Base-by-base conservation (phyloP, 2,113 vertebrate species). In the Sardina pilchardus region DNA sequence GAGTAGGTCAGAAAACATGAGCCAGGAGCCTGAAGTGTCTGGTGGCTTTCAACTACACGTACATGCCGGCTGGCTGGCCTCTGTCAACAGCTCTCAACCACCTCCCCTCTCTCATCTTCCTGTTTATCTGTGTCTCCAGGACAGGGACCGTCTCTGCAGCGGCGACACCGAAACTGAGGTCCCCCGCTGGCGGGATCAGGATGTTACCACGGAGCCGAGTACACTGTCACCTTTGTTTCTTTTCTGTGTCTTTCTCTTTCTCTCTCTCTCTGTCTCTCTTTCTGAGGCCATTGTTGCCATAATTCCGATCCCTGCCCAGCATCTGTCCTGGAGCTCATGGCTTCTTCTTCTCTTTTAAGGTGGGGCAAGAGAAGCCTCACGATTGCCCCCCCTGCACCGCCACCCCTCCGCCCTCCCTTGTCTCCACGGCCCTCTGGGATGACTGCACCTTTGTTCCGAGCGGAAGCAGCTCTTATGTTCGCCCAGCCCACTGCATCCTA, bases 141-240 rank as follows among this genome's bases (percentile, higher is more conserved):
- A 75, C 26, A 14, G 67, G 30, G 67, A 16, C 67, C 26, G 26
- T 75, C 26, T 75, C 67, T 75, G 12, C 67, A 75, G 16, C 50
- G 67, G 34, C 50, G 81, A 80, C 71, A 84, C 83, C 44, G 87
- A 88, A 85, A 81, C 87, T 53, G 59, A 17, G 81, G 56, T 82
- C 43, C 90, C 90, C 93, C 82, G 93, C 93, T 93, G 90, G 90
- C 92, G 84, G 91, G 91, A 90, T 93, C 92, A 94, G 93, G 94
- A 95, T 93, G 89, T 93, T 88, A 88, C 88, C 86, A 48, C 82
- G 88, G 42, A 56, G 84, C 91, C 81, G 89, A 90, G 88, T 81
- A 42, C 17, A 80, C 88, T 86, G 47, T 75, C 91, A 42, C 90
- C 83, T 88, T 87, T 86, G 45, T 80, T 87, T 63, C 88, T 82